Evolutionary conservation across 2,113 vertebrate genomes (phyloP), one percentile per base, ranked within the genome.

Genomic region (Anser cygnoides): DNA sequence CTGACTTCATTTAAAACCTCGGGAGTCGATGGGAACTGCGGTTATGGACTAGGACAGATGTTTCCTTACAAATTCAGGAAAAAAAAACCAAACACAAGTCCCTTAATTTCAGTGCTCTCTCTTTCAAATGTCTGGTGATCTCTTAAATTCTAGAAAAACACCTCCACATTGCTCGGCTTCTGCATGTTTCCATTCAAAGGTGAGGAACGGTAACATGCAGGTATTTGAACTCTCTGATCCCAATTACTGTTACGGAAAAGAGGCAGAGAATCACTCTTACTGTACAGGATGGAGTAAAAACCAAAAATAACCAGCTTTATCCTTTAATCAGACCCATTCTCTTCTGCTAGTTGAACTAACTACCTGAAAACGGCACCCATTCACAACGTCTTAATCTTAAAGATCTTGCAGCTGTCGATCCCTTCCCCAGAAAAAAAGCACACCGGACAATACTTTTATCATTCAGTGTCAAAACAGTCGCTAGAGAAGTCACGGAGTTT

Each of bases 311-410:
- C 25, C 62, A 89, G 75, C 58, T 82, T 91, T 50, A 93, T 79
- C 88, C 92, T 57, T 82, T 90, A 90, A 95, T 90, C 77, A 90
- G 83, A 90, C 84, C 55, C 78, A 84, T 89, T 91, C 76, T 84
- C 87, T 52, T 61, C 57, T 67, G 20, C 66, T 49, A 39, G 65
- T 21, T 78, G 59, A 95, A 65, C 66, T 18, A 93, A 55, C 89
- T 92, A 52, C 70, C 84, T 83, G 81, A 67, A 83, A 93, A 89
- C 50, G 89, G 85, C 89, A 95, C 61, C 81, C 59, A 74, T 90
- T 90, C 92, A 96, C 70, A 94, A 25, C 0, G 0, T 31, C 83
- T 25, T 70, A 87, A 84, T 88, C 35, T 37, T 28, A 26, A 50
- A 73, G 37, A 37, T 37, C 87, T 83, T 59, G 76, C 39, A 63